Conservation (phyloP, 2,797 vertebrate species). For the Huso huso region DNA sequence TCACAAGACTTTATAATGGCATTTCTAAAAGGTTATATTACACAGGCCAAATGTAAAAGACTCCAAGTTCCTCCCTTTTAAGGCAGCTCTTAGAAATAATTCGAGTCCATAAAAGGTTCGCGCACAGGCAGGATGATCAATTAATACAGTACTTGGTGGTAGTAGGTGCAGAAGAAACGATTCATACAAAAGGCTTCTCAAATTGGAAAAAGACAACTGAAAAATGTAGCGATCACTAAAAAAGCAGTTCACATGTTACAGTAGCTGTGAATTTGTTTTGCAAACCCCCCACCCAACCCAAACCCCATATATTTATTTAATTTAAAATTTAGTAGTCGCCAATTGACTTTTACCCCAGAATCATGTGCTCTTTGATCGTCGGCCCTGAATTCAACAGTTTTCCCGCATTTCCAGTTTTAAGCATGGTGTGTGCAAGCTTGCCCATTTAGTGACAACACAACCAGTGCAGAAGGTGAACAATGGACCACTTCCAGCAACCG, state of each 20-base stretch:
- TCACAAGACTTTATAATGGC: constrained; percentile 1
- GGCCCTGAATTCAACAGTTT: background rate
- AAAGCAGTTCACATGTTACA: no score
- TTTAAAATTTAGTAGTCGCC: no score
- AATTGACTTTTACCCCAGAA: background rate
- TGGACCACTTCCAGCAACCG: background rate
- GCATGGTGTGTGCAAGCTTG: constrained; percentile 14
- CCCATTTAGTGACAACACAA: constrained; percentile 20
- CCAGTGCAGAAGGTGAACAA: background rate
- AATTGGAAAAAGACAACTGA: no score
- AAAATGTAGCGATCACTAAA: no score
- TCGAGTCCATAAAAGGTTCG: constrained; percentile 6
- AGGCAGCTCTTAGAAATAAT: constrained; percentile 1
- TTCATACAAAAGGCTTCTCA: no score
- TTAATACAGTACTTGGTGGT: no score
- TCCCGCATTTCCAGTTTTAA: background rate
- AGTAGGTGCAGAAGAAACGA: no score
- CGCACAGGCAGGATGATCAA: no score
- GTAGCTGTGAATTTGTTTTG: no score
- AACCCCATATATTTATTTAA: no score
- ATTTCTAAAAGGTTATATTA: constrained; percentile 10
- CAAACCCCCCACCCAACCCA: no score
- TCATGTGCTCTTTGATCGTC: background rate
- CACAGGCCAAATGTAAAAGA: background rate
- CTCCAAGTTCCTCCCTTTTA: constrained; percentile 17